Percentiles rank a stretch among this genome's conserved stretches.
phyloP scores from a whole-genome alignment of 2,888 invertebrate genomes.

The Augochlorella aurata region DNA sequence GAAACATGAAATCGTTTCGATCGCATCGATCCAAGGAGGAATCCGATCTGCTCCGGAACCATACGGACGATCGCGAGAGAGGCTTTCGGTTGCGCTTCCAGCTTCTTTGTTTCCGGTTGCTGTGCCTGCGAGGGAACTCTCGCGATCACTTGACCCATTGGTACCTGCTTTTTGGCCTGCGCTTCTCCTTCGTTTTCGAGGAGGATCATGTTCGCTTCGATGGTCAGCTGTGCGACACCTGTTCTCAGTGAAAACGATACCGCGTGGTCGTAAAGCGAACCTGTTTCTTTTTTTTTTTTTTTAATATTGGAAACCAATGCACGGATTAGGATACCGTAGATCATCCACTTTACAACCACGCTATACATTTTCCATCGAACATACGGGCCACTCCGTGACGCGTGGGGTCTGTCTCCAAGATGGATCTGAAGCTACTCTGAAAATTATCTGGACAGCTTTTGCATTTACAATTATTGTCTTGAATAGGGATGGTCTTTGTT shows the following conservation, averaged over 20 bases:
- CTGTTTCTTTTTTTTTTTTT: neutral
- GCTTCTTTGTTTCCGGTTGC: constrained; percentile 44
- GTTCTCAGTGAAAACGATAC: constrained; percentile 2
- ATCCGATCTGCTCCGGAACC: neutral
- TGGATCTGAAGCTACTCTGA: too few relatives aligned
- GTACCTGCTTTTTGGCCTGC: constrained; percentile 65
- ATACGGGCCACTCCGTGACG: neutral
- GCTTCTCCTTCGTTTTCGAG: constrained; percentile 47
- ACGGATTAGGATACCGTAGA: neutral
- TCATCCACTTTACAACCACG: neutral
- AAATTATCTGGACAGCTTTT: too few relatives aligned
- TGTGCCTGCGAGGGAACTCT: constrained; percentile 46
- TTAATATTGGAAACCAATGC: neutral
- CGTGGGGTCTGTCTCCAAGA: neutral
- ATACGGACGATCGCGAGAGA: constrained; percentile 36
- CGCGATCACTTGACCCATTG: constrained; percentile 33
- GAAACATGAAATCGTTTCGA: neutral
- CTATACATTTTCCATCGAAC: neutral
- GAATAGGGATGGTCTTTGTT: too few relatives aligned
- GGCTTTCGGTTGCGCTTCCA: constrained; percentile 25
- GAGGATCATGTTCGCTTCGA: constrained; percentile 13
- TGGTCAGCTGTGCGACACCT: neutral
- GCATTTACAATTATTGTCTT: too few relatives aligned
- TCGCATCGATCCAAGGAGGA: neutral
- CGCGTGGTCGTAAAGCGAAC: neutral